These are phyloP conservation scores for Drosophila melanogaster DNA, from an alignment of 1,140 invertebrate genomes.

Conservation along the genomic window Release_6_plus_ISO1_MT NT_033777.3:25580001-25580500, in stretches of 20 bases:
- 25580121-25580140: slow-evolving; percentile 21
- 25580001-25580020: slow-evolving; percentile 22
- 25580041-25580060: slow-evolving; percentile 24
- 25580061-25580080: slow-evolving; percentile 23
- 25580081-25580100: slow-evolving; percentile 7
- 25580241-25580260: slow-evolving; percentile 72
- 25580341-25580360: background rate
- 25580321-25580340: no score
- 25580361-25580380: background rate
- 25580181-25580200: background rate
- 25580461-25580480: slow-evolving; percentile 4
- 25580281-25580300: background rate
- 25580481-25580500: slow-evolving; percentile 43
- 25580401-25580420: background rate
- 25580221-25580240: slow-evolving; percentile 48
- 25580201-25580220: background rate
- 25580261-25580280: slow-evolving; percentile 49
- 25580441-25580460: background rate
- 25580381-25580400: background rate
- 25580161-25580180: slow-evolving; percentile 28
- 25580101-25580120: slow-evolving; percentile 28
- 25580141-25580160: slow-evolving; percentile 24
- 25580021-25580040: slow-evolving; percentile 27
- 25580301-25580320: no score
- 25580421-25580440: slow-evolving; percentile 8